These are phyloP conservation scores for Riptortus pedestris DNA, from an alignment of 1,140 invertebrate species.

Conservation along the genomic window DNA sequence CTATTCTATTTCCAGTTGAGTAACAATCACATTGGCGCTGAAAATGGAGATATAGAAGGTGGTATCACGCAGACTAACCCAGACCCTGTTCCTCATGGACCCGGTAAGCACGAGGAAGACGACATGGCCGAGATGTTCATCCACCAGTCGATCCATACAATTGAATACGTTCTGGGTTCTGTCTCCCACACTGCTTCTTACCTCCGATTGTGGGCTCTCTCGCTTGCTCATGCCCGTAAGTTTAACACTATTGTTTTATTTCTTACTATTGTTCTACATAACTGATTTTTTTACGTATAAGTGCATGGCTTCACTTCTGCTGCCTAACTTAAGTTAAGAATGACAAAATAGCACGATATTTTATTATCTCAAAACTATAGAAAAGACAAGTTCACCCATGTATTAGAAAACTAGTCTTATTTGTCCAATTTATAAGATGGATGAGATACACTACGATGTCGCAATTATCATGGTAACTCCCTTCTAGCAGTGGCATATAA, in stretches of 20 bases:
- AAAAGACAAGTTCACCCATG: too few relatives aligned
- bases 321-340: too few relatives aligned
- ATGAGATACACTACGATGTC: too few relatives aligned
- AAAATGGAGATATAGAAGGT: slow-evolving; percentile 33
- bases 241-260: too few relatives aligned
- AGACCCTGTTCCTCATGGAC: slow-evolving; percentile 51
- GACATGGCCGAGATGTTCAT: slow-evolving; percentile 87
- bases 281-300: too few relatives aligned
- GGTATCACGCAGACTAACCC: slow-evolving; percentile 64
- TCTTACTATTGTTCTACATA: slow-evolving; percentile 5
- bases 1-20: slow-evolving; percentile 26
- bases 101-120: slow-evolving; percentile 69
- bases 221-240: slow-evolving; percentile 81
- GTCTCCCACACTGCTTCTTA: slow-evolving; percentile 99
- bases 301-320: too few relatives aligned
- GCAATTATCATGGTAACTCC: too few relatives aligned
- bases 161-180: slow-evolving; percentile 95
- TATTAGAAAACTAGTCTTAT: too few relatives aligned
- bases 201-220: slow-evolving; percentile 95
- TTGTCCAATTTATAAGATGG: too few relatives aligned
- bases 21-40: slow-evolving; percentile 32
- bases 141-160: slow-evolving; percentile 96
- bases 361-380: neutral
- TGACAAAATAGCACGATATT: too few relatives aligned
- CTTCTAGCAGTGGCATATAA: too few relatives aligned